Conservation (phyloP, 2,797 vertebrate species). For the Coracias cyanogaster region DNA sequence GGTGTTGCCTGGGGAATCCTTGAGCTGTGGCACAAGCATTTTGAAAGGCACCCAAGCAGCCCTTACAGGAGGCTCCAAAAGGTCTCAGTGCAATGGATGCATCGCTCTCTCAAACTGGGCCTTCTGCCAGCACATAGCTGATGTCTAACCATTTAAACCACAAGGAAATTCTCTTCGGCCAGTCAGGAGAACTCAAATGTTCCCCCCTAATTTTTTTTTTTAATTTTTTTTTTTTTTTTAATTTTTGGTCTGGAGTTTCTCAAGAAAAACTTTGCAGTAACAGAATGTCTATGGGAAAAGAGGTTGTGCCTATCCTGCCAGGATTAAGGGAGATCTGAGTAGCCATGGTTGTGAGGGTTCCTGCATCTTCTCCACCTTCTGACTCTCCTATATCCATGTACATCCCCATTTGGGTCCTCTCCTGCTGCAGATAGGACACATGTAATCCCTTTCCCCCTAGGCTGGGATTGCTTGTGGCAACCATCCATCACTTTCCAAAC, state of each 20-base stretch:
- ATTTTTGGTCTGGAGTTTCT: not conserved
- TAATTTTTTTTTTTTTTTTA: not conserved
- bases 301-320: not conserved
- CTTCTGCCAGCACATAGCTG: slow-evolving; percentile 5
- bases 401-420: no score
- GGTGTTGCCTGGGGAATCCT: accelerated
- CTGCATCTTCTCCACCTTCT: not conserved
- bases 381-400: accelerated
- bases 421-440: accelerated
- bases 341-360: accelerated
- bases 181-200: not conserved
- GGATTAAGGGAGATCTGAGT: not conserved
- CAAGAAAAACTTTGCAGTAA: not conserved
- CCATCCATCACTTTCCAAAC: not conserved
- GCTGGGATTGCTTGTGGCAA: not conserved
- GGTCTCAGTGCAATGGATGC: not conserved
- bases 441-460: not conserved
- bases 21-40: not conserved
- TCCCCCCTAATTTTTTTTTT: not conserved
- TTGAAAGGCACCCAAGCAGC: not conserved
- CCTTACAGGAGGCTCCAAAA: not conserved
- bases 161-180: slow-evolving; percentile 15
- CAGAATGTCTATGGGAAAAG: not conserved
- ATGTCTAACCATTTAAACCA: not conserved
- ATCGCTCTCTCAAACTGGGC: not conserved